These are phyloP conservation scores for Brachionus plicatilis DNA, from an alignment of 1,140 invertebrate genomes.

Conservation along the genomic window DNA sequence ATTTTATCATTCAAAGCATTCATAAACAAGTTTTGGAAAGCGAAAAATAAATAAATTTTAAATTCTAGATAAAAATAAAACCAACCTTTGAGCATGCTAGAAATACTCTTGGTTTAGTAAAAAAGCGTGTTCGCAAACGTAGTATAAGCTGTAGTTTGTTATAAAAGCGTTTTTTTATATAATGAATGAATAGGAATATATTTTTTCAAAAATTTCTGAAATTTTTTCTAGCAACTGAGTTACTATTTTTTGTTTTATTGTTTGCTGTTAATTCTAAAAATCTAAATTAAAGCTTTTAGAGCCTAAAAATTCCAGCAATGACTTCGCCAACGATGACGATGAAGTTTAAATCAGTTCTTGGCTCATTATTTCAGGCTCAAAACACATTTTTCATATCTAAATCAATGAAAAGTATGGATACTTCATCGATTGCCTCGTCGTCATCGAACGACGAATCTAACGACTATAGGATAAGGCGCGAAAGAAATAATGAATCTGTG, in stretches of 20 bases:
- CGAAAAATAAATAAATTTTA: background rate
- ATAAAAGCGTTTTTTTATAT: background rate
- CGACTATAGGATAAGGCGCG: constrained; percentile 10
- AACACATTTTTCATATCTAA: constrained; percentile 27
- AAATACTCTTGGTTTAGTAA: background rate
- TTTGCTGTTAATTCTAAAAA: background rate
- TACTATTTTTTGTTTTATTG: background rate
- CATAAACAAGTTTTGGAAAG: background rate
- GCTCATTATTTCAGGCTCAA: constrained; percentile 39
- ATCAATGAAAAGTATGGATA: constrained; percentile 36
- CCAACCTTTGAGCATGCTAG: constrained; percentile 24
- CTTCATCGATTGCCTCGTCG: background rate
- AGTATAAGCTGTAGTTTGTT: background rate
- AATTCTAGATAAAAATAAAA: constrained; percentile 8
- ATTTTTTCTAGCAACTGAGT: background rate
- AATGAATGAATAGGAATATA: constrained; percentile 10
- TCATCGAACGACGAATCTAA: background rate
- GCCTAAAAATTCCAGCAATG: background rate
- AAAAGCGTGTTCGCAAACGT: background rate
- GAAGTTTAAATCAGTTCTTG: constrained; percentile 27
- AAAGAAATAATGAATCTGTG: constrained; percentile 29
- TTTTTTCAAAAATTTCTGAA: background rate
- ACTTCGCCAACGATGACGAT: constrained; percentile 32
- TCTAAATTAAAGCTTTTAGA: background rate
- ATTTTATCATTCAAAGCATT: background rate